Conservation (phyloP, 2,888 invertebrate genomes). For the Ctena decussata region DNA sequence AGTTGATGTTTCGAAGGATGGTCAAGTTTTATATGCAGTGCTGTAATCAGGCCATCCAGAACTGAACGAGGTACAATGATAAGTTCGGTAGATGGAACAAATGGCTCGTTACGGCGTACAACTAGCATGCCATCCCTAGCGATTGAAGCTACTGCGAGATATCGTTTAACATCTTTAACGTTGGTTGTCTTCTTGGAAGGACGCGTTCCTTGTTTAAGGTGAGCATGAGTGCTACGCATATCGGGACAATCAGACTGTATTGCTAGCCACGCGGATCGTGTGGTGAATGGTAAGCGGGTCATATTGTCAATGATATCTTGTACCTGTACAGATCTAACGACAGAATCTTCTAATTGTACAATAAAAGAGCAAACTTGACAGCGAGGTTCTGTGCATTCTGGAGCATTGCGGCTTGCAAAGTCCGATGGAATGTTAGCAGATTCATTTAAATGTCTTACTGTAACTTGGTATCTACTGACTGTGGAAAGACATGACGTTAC, state of each 20-base stretch:
- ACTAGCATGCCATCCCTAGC: slow-evolving; percentile 45
- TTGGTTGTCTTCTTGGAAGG: slow-evolving; percentile 28
- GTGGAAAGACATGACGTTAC: slow-evolving; percentile 61
- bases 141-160: slow-evolving; percentile 41
- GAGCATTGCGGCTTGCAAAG: slow-evolving; percentile 50
- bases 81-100: slow-evolving; percentile 35
- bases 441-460: slow-evolving; percentile 38
- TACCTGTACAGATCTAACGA: slow-evolving; percentile 32
- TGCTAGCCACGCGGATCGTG: slow-evolving; percentile 35
- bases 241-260: slow-evolving; percentile 49
- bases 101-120: slow-evolving; percentile 5
- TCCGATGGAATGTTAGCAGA: slow-evolving; percentile 48
- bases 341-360: slow-evolving; percentile 29
- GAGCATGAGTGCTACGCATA: slow-evolving; percentile 48
- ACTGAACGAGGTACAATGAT: slow-evolving; percentile 64
- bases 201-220: slow-evolving; percentile 41
- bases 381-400: slow-evolving; percentile 30
- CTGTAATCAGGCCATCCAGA: slow-evolving; percentile 58
- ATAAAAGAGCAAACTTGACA: slow-evolving; percentile 36
- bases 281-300: slow-evolving; percentile 40
- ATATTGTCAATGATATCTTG: slow-evolving; percentile 21
- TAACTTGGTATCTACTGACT: slow-evolving; percentile 49
- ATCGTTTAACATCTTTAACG: slow-evolving; percentile 50
- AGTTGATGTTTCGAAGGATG: slow-evolving; percentile 60
- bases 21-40: slow-evolving; percentile 60